Evolutionary conservation across 2,797 vertebrate genomes (phyloP).

Genomic region (Martes flavigula): DNA sequence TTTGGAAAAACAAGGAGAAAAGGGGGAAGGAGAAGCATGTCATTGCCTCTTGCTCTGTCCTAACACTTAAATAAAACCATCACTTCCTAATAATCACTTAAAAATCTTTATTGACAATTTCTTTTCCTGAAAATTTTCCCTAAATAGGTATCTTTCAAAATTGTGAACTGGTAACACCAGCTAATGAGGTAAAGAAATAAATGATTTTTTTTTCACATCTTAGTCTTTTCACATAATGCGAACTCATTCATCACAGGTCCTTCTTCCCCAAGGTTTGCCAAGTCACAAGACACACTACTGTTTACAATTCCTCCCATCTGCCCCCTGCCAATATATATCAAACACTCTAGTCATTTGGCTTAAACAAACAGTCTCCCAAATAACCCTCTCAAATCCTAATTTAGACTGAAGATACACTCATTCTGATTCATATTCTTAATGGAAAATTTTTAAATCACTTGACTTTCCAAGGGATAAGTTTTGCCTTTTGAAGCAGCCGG

Average conservation of each 20-base stretch:
- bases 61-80: conserved; percentile 1
- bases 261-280: conserved; percentile 62
- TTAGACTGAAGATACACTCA: conserved; percentile 38
- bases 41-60: background rate
- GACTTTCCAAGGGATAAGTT: conserved; percentile 46
- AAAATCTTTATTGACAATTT: background rate
- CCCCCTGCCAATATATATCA: conserved; percentile 62
- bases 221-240: conserved; percentile 41
- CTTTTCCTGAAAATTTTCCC: background rate
- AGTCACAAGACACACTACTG: conserved; percentile 77
- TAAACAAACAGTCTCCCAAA: conserved; percentile 50
- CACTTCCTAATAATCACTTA: conserved; percentile 32
- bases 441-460: conserved; percentile 61
- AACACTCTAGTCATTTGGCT: conserved; percentile 63
- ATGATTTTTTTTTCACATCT: background rate
- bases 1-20: conserved; percentile 33
- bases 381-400: conserved; percentile 52
- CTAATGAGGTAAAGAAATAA: conserved; percentile 4
- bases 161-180: background rate
- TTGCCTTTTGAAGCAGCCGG: conserved; percentile 18
- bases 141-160: conserved; percentile 16
- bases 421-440: conserved; percentile 53
- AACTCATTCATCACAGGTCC: conserved; percentile 56
- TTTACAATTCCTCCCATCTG: conserved; percentile 53
- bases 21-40: background rate